A percentile compares a stretch with the other conserved stretches of the same genome.
These are phyloP conservation scores for Limosa lapponica DNA, from an alignment of 2,797 vertebrate genomes.

Conservation along the genomic window DNA sequence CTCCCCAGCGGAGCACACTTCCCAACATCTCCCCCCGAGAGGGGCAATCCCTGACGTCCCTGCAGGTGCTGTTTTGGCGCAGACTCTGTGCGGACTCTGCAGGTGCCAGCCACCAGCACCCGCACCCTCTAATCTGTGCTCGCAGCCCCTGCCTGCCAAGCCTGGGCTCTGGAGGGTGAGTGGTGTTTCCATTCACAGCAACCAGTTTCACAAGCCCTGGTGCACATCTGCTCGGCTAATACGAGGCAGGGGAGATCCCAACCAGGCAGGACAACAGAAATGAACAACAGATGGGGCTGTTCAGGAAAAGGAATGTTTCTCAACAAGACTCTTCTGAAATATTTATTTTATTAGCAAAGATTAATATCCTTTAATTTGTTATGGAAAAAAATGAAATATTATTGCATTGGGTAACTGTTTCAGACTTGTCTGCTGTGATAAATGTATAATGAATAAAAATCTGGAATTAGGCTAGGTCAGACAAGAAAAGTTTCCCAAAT, in stretches of 20 bases:
- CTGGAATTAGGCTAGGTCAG: not conserved
- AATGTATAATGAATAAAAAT: conserved; percentile 1
- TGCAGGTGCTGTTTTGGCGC: not conserved
- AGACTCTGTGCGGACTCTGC: accelerated
- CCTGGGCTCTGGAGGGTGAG: not conserved
- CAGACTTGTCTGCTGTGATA: not conserved
- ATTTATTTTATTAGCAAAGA: conserved; percentile 43
- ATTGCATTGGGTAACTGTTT: not conserved
- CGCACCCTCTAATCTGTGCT: accelerated
- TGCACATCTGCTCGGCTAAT: not conserved
- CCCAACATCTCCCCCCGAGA: accelerated
- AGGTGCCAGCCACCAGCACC: accelerated
- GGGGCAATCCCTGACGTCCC: not conserved
- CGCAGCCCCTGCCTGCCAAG: not conserved
- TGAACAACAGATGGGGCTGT: not conserved
- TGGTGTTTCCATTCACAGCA: accelerated
- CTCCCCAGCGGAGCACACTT: not conserved
- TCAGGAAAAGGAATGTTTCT: not conserved
- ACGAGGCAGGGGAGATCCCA: accelerated
- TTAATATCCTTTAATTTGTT: conserved; percentile 1
- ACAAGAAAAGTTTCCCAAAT: not conserved
- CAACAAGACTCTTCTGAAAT: conserved; percentile 15
- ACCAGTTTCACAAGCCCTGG: not conserved
- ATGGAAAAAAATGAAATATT: not conserved
- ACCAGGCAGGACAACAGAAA: not conserved